A percentile compares a stretch with the other conserved stretches of the same genome.
Evolutionary conservation across 2,797 vertebrate genomes (phyloP).

Genomic region (Propithecus perrieri): DNA sequence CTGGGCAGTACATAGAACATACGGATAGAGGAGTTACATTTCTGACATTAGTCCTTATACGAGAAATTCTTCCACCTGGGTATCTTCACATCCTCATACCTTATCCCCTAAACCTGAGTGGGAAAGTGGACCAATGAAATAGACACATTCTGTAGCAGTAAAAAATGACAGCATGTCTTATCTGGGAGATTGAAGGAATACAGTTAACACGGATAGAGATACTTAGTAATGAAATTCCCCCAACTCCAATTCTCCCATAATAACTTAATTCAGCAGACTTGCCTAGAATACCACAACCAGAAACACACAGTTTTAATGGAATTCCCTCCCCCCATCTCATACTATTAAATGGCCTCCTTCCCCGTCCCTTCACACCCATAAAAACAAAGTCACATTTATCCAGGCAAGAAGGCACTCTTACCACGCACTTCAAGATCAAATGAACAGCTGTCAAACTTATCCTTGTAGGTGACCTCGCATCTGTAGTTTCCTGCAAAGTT

Average conservation of each 20-base stretch:
- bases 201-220: neutral
- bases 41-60: neutral
- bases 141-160: neutral
- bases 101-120: neutral
- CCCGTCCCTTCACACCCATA: neutral
- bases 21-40: neutral
- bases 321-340: neutral
- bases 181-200: neutral
- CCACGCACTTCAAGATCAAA: slow-evolving; percentile 98
- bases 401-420: slow-evolving; percentile 81
- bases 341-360: neutral
- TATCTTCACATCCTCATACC: neutral
- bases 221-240: neutral
- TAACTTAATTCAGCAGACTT: neutral
- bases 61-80: neutral
- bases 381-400: neutral
- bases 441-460: slow-evolving; percentile 98
- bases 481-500: slow-evolving; percentile 98
- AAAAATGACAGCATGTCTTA: neutral
- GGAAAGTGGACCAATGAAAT: neutral
- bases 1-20: neutral
- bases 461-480: slow-evolving; percentile 98
- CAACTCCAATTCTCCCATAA: neutral
- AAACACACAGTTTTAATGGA: neutral
- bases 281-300: neutral